A percentile compares a stretch with the other conserved stretches of the same genome.
Evolutionary conservation across 2,888 invertebrate species (phyloP).

Genomic region (Caenorhabditis drosophilae): DNA sequence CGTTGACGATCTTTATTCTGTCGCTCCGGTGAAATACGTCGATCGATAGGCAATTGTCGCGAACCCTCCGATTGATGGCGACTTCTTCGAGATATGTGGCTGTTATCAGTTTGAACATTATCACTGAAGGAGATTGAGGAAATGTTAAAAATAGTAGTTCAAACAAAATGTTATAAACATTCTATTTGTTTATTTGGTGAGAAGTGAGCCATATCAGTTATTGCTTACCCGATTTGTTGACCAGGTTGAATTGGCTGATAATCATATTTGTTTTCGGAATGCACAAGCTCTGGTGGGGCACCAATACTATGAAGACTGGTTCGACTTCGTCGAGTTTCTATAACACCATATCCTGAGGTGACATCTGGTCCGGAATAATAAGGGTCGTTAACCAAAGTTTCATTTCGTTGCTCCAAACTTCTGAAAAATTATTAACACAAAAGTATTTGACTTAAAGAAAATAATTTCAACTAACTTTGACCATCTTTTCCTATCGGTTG

Average conservation of each 20-base stretch:
- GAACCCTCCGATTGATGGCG: conserved; percentile 30
- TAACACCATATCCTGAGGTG: conserved; percentile 24
- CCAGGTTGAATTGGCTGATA: conserved; percentile 23
- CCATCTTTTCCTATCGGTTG: conserved; percentile 29
- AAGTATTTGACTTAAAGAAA: neutral
- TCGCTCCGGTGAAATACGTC: conserved; percentile 32
- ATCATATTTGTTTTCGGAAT: conserved; percentile 40
- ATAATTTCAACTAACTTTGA: conserved; percentile 17
- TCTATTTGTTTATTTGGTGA: no score
- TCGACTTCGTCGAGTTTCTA: conserved; percentile 27
- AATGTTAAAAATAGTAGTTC: neutral
- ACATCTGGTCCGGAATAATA: conserved; percentile 28
- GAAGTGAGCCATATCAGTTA: neutral
- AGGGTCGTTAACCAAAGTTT: conserved; percentile 34
- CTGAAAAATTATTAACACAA: conserved; percentile 1
- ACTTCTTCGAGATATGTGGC: conserved; percentile 8
- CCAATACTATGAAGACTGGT: conserved; percentile 29
- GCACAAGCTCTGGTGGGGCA: conserved; percentile 30
- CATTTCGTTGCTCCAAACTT: conserved; percentile 34
- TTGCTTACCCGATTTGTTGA: conserved; percentile 4
- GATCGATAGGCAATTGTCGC: conserved; percentile 30
- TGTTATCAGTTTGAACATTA: neutral
- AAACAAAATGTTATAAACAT: no score
- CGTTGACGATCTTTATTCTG: conserved; percentile 16
- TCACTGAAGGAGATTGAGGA: conserved; percentile 1